These are phyloP conservation scores for Dynastes grantii DNA, from an alignment of 2,888 invertebrate species.

Conservation along the genomic window DNA sequence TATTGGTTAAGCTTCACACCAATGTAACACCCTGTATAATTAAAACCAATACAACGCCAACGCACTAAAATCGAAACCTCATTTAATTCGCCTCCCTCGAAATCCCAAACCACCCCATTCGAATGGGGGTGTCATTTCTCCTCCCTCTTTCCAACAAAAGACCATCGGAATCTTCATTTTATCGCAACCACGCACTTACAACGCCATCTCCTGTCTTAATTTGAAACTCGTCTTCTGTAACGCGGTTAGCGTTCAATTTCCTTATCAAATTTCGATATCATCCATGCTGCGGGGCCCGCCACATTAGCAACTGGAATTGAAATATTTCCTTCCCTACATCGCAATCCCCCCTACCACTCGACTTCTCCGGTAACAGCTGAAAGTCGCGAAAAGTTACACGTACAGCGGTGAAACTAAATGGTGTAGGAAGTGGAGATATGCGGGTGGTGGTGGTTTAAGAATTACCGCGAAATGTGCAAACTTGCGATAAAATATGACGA, in stretches of 20 bases:
- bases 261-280: constrained; percentile 47
- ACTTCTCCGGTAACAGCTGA: neutral
- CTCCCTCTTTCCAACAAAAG: neutral
- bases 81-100: neutral
- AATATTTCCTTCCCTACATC: neutral
- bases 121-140: neutral
- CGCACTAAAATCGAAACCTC: too few species aligned
- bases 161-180: neutral
- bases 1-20: too few species aligned
- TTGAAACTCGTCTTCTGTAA: constrained; percentile 32
- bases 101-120: neutral
- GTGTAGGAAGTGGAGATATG: neutral
- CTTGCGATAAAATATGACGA: neutral
- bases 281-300: neutral
- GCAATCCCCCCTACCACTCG: neutral
- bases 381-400: constrained; percentile 2
- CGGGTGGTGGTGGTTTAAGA: neutral
- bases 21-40: too few species aligned
- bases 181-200: constrained; percentile 7
- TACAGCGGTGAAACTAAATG: neutral
- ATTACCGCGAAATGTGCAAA: constrained; percentile 6
- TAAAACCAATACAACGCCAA: too few species aligned
- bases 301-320: constrained; percentile 44
- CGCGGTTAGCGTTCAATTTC: constrained; percentile 54
- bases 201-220: constrained; percentile 43